These are phyloP conservation scores for Xerus inauris DNA, from an alignment of 2,113 vertebrate genomes.

Conservation along the genomic window DNA sequence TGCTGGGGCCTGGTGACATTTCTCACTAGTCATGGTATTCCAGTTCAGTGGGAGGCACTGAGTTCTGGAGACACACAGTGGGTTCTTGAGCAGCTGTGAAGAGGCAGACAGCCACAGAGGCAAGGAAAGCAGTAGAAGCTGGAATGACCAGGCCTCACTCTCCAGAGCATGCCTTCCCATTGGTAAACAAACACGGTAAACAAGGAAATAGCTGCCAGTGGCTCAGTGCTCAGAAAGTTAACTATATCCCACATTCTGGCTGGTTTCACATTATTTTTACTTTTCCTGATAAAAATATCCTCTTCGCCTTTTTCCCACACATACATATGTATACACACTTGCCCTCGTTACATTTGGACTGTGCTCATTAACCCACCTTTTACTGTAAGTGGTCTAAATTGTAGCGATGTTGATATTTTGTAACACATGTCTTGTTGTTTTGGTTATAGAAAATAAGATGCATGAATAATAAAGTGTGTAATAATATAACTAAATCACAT, in stretches of 20 bases:
- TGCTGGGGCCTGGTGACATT: background rate
- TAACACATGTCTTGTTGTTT: constrained; percentile 47
- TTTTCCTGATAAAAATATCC: background rate
- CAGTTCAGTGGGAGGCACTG: background rate
- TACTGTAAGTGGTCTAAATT: background rate
- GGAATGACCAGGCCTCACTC: background rate
- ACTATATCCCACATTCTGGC: background rate
- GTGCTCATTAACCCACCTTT: background rate
- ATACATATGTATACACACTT: background rate
- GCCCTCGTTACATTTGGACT: background rate
- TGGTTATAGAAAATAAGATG: constrained; percentile 68
- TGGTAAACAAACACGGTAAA: background rate
- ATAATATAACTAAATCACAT: constrained; percentile 77
- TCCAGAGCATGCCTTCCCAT: background rate
- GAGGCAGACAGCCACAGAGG: accelerated
- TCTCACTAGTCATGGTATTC: background rate
- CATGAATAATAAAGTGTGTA: constrained; percentile 72
- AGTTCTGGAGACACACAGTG: background rate
- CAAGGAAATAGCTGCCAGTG: background rate
- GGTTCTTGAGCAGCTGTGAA: background rate
- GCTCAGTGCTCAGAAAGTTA: background rate
- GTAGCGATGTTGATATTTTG: constrained; percentile 45
- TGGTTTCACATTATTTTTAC: background rate
- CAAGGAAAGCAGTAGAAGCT: background rate
- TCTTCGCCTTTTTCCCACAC: background rate